Evolutionary conservation across 2,888 invertebrate genomes (phyloP), one percentile per base, ranked within the genome.

Genomic region (Spisula subtruncata): DNA sequence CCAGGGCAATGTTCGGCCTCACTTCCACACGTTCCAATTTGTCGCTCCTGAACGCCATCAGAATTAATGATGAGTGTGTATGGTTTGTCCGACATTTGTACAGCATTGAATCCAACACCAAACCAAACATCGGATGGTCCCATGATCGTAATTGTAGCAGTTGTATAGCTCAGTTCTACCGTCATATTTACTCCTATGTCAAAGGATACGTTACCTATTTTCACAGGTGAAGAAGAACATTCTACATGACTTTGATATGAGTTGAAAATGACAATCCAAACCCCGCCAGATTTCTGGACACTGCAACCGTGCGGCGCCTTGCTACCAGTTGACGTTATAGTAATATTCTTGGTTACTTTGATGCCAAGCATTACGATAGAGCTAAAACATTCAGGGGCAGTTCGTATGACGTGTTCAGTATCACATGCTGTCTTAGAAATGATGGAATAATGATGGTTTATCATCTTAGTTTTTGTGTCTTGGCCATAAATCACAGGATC

Each of bases 1-100:
- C 92, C 92, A 18, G 90, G 90, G 46, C 92, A 92, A 41, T 92
- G 92, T 79, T 92, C 92, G 25, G 88, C 92, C 54, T 92, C 92
- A 56, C 92, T 92, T 2, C 92, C 92, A 85, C 92, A 92, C 25
- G 92, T 92, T 0, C 92, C 92, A 25, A 92, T 92, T 82, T 92
- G 86, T 6, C 89, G 85, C 48, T 92, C 92, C 41, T 89, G 88
- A 0, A 90, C 90, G 29, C 90, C 89, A 14, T 86, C 86, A 12
- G 92, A 92, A 46, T 92, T 92, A 20, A 86, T 85, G 25, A 90
- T 88, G 18, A 92, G 82, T 18, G 89, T 75, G 48, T 92, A 90
- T 0, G 92, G 92, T 20, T 86, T 32, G 80, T 92, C 92, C 0
- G 92, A 48, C 92, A 92, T 92, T 18, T 89, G 82, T 12, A 32